Evolutionary conservation across 2,113 vertebrate species (phyloP).

Genomic region (Triplophysa tibetana): DNA sequence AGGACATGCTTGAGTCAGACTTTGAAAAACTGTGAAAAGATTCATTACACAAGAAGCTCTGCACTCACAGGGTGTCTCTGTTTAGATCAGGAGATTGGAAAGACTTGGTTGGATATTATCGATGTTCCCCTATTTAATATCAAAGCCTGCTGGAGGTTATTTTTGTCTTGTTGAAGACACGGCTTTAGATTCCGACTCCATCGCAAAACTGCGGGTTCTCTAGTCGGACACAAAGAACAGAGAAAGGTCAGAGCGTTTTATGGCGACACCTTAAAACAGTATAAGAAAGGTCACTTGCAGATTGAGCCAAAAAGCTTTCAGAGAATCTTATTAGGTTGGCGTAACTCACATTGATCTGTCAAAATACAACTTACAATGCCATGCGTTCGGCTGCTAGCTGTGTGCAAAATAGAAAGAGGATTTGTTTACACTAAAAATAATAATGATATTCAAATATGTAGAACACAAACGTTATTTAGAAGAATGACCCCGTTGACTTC

Average conservation of each 20-base stretch:
- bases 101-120: background rate
- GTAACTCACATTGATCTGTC: conserved; percentile 38
- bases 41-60: too few species aligned
- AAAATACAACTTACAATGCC: conserved; percentile 30
- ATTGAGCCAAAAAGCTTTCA: conserved; percentile 33
- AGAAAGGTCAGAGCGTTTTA: conserved; percentile 53
- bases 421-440: background rate
- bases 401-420: conserved; percentile 25
- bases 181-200: conserved; percentile 33
- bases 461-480: too few species aligned
- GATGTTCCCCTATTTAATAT: conserved; percentile 6
- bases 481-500: too few species aligned
- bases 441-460: too few species aligned
- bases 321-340: conserved; percentile 21
- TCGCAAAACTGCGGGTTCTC: conserved; percentile 19
- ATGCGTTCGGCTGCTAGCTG: conserved; percentile 6
- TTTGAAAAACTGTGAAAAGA: too few species aligned
- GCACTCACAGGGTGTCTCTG: background rate
- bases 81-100: background rate
- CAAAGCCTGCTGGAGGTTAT: conserved; percentile 40
- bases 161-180: conserved; percentile 26
- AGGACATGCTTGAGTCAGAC: background rate
- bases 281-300: conserved; percentile 26
- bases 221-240: conserved; percentile 40
- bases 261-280: conserved; percentile 37